Base-by-base conservation (phyloP, 2,113 vertebrate species). In the Sisor rabdophorus region DNA sequence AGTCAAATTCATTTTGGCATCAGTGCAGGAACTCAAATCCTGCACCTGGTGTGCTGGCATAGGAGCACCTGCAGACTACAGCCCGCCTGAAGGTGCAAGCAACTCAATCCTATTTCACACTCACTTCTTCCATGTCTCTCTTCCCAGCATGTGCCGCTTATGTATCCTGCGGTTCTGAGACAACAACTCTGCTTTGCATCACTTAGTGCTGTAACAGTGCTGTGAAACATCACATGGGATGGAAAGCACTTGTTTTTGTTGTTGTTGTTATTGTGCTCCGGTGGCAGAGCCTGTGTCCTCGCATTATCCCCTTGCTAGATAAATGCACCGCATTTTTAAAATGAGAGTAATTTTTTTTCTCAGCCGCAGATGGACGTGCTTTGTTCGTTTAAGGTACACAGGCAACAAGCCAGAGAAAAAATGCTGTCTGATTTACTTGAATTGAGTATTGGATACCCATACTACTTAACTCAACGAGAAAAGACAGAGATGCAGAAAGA, bases 1-100 rank as follows among this genome's bases (percentile, higher is more conserved):
- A 61, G 28, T 55, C 54, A 75, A 75, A 80, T 73, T 69, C 71
- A 28, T 63, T 15, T 64, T 63, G 44, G 40, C 26, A 75, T 40
- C 20, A 48, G 13, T 48, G 50, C 77, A 72, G 50, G 19, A 63
- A 40, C 59, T 54, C 60, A 55, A 40, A 58, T 80, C 50, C 56
- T 54, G 63, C 81, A 79, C 81, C 81, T 82, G 78, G 65, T 53
- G 61, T 59, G 73, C 70, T 82, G 81, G 81, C 80, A 82, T 53
- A 65, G 53, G 53, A 75, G n/a, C 73, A 79, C 73, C 81, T 76
- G 74, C 63, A 82, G 73, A 73, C 69, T 76, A 74, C 36, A 44
- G 32, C 63, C 63, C 78, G 24, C 61, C 75, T 20, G 68, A 54
- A 77, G 78, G 81, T 82, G 81, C 63, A 67, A 82, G 81, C 60